Conservation (phyloP, 1,140 invertebrate genomes). For the Drusus annulatus region DNA sequence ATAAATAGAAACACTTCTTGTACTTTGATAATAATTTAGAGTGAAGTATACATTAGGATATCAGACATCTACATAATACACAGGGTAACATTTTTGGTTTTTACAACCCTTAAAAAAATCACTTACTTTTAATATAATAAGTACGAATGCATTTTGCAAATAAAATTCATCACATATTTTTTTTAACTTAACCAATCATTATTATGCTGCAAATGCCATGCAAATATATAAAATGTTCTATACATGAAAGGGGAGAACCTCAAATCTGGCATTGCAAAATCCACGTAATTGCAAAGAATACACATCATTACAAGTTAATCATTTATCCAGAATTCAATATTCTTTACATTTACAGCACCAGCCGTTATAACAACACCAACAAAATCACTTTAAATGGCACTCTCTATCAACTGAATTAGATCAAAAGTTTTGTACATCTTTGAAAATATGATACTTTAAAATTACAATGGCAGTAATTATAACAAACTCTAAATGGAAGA, state of each 20-base stretch:
- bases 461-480: background rate
- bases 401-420: background rate
- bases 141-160: slow-evolving; percentile 9
- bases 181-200: background rate
- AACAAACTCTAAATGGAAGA: background rate
- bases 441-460: background rate
- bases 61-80: background rate
- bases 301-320: no score
- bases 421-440: background rate
- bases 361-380: background rate
- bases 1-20: slow-evolving; percentile 31
- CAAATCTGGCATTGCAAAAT: background rate
- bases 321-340: background rate
- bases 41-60: background rate
- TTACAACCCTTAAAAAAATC: slow-evolving; percentile 4
- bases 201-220: background rate
- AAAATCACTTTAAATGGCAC: background rate
- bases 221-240: background rate
- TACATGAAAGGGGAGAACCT: background rate
- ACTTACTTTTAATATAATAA: slow-evolving; percentile 6
- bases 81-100: slow-evolving; percentile 28
- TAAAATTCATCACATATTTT: slow-evolving; percentile 3
- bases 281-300: background rate
- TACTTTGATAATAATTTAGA: slow-evolving; percentile 24
- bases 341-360: background rate